Evolutionary conservation across 2,797 vertebrate genomes (phyloP).

Genomic region (Scolopax bukidnonensis): DNA sequence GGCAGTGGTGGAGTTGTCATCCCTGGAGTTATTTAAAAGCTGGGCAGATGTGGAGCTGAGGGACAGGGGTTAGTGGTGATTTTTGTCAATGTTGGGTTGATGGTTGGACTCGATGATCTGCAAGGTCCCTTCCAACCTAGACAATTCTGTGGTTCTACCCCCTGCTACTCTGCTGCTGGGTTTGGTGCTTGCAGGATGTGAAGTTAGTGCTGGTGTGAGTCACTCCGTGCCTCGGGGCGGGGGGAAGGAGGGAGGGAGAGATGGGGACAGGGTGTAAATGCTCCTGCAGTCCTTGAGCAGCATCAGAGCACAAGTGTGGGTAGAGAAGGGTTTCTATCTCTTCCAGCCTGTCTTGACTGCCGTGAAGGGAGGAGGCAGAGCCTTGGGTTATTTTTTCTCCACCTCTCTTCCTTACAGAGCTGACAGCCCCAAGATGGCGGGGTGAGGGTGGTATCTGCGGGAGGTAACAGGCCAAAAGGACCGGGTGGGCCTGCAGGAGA

Average conservation of each 20-base stretch:
- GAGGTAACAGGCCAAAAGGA: neutral
- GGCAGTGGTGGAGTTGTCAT: no score
- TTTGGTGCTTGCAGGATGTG: neutral
- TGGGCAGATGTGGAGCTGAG: no score
- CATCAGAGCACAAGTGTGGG: neutral
- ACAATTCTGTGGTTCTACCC: no score
- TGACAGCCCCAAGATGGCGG: neutral
- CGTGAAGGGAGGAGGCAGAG: neutral
- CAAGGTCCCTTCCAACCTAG: no score
- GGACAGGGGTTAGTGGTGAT: no score
- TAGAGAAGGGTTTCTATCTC: neutral
- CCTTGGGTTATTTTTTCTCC: neutral
- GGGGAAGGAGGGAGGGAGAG: neutral
- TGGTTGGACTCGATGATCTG: no score
- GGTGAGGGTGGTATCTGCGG: neutral
- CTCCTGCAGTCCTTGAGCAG: neutral
- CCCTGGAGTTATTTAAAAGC: no score
- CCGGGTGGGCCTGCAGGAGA: accelerated
- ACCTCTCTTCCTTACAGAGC: neutral
- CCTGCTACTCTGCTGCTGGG: neutral
- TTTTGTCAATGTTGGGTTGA: no score
- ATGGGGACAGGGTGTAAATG: neutral
- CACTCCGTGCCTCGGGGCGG: neutral
- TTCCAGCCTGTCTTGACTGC: neutral
- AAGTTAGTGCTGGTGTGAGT: neutral